Base-by-base conservation (phyloP, 2,888 invertebrate genomes). In the Euplexia lucipara region DNA sequence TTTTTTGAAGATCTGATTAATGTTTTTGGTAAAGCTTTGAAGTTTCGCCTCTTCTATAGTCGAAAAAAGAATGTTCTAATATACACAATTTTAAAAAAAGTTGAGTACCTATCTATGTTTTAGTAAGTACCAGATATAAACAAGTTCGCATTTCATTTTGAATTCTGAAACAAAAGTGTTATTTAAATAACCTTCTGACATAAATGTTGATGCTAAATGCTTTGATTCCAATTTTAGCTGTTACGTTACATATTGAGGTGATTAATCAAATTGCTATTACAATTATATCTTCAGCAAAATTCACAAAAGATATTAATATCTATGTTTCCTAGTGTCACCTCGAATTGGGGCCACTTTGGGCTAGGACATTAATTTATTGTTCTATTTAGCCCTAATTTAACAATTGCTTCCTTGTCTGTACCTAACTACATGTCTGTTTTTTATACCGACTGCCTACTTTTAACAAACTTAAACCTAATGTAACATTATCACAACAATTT, bases 281-380 rank as follows among this genome's bases (percentile, higher is more conserved):
- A n/a, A n/a, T 57, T 65, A 60, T 60, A 53, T 56, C 58, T 70
- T 65, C 39, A 76, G 56, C 30, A 39, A 53, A 60, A 62, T 69
- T 56, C 63, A 63, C 32, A 34, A 32, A 39, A 45, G 34, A 47
- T 70, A 73, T 76, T 74, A 74, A 74, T 76, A 76, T 74, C 59
- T 71, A 73, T 73, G 72, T 48, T 76, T 74, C 66, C 66, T 71
- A 44, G 63, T 74, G 72, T 76, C 73, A 60, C 41, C 57, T 57
- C 73, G 57, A 74, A 74, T 74, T 74, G 45, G 60, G 73, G 73
- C 73, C 73, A 74, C 73, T 74, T 74, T 37, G 48, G 45, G 39
- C 51, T 47, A 51, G 37, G 39, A 59, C 69, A 41, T 56, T 61
- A 61, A 71, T 74, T 65, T 76, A 74, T 74, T 44, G 69, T 54